Conservation (phyloP, 2,113 vertebrate species). For the Stomatorhinus ivindoensis region DNA sequence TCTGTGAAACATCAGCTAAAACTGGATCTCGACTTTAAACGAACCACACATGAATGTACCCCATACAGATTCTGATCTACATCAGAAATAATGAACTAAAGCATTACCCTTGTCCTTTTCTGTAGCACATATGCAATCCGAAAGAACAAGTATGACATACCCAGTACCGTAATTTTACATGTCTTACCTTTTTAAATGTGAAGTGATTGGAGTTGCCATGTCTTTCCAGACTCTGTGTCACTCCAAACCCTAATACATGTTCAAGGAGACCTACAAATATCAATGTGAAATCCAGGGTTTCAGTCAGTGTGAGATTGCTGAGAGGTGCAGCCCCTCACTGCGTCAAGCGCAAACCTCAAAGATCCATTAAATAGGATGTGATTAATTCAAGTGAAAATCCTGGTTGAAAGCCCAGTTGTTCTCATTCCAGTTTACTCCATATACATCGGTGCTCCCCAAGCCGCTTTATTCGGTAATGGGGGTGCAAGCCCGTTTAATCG, state of each 20-base stretch:
- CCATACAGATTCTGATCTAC: neutral
- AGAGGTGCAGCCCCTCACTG: slow-evolving; percentile 70
- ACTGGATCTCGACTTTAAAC: neutral
- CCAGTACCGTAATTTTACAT: neutral
- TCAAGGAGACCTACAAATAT: slow-evolving; percentile 37
- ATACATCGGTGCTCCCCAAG: slow-evolving; percentile 36
- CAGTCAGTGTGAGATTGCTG: slow-evolving; percentile 47
- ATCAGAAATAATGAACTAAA: neutral
- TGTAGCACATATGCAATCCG: neutral
- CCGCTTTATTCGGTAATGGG: slow-evolving; percentile 16
- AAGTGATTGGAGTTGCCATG: slow-evolving; percentile 35
- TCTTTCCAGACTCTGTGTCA: slow-evolving; percentile 47
- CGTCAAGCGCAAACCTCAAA: slow-evolving; percentile 64
- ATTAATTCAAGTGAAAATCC: slow-evolving; percentile 53
- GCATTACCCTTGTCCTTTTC: neutral
- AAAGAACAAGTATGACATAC: slow-evolving; percentile 4
- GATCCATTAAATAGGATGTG: slow-evolving; percentile 58
- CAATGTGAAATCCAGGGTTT: slow-evolving; percentile 54
- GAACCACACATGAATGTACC: no score
- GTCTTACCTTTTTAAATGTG: slow-evolving; percentile 56
- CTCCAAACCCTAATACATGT: slow-evolving; percentile 43
- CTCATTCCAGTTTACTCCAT: slow-evolving; percentile 47
- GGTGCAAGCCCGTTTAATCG: slow-evolving; percentile 36
- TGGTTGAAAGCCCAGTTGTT: slow-evolving; percentile 41
- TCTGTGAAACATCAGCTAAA: neutral